A percentile compares a stretch with the other conserved stretches of the same genome.
Conservation (phyloP, 2,888 invertebrate genomes). For the Hemithea aestivaria region DNA sequence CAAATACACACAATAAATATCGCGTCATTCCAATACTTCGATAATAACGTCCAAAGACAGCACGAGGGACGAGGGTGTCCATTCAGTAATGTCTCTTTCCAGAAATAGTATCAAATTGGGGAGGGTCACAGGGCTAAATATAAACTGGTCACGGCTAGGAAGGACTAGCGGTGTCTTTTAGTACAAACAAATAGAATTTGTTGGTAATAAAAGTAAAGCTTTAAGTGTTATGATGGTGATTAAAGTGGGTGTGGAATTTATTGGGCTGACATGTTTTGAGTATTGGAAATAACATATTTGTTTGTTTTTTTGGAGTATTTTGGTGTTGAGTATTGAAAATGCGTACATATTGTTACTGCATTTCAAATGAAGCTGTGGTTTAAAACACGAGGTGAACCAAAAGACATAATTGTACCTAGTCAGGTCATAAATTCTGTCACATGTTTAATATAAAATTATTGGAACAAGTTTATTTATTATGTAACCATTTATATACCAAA, state of each 20-base stretch:
- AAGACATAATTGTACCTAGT: too few species aligned
- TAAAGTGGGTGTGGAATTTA: not conserved
- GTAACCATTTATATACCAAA: too few species aligned
- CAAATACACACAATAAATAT: not conserved
- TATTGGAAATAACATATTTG: too few species aligned
- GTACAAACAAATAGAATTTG: slow-evolving; percentile 13
- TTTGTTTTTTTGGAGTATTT: too few species aligned
- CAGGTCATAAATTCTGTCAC: too few species aligned
- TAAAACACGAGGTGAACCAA: too few species aligned
- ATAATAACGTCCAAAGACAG: slow-evolving; percentile 13
- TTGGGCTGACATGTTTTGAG: not conserved
- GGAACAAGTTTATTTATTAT: too few species aligned
- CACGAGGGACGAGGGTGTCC: slow-evolving; percentile 21
- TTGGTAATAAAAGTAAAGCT: slow-evolving; percentile 4
- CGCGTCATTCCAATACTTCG: slow-evolving; percentile 4
- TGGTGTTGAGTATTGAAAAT: too few species aligned
- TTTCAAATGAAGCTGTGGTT: too few species aligned
- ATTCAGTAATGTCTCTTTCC: slow-evolving; percentile 32
- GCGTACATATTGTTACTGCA: too few species aligned
- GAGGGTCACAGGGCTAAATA: slow-evolving; percentile 42
- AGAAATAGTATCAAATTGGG: slow-evolving; percentile 48
- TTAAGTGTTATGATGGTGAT: slow-evolving; percentile 1
- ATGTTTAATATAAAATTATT: too few species aligned
- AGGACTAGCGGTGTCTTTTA: slow-evolving; percentile 14
- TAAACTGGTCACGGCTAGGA: slow-evolving; percentile 35